Base-by-base conservation (phyloP, 37 sponge, comb jelly and placozoan genomes). In the Mnemiopsis leidyi region DNA sequence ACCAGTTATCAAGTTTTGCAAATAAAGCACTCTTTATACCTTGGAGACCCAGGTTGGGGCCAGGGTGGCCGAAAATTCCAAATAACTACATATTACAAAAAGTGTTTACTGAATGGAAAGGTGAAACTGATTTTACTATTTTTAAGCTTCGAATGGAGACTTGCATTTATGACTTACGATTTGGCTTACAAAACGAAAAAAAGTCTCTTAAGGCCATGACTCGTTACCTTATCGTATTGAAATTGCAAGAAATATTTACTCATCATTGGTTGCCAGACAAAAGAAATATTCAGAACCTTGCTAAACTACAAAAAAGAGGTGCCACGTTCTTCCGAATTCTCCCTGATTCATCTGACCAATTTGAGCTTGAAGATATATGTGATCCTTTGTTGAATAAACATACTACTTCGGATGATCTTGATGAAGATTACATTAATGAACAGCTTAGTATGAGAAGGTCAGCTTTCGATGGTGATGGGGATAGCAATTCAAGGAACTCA, bases 361-460 rank as follows among this genome's bases (percentile, higher is more conserved):
- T 33, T 32, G 18, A 13, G 16, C 32, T 21, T 69, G 24, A 2
- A 69, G 61, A 48, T 48, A 48, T 48, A 18, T n/a, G n/a, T n/a
- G n/a, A n/a, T n/a, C n/a, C n/a, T n/a, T n/a, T n/a, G n/a, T n/a
- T n/a, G n/a, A n/a, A n/a, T n/a, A n/a, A n/a, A n/a, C n/a, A n/a
- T n/a, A 13, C 5, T 13, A 48, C 13, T 13, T 18, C 13, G 5
- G 61, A 48, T 48, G 61, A 48, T 48, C 61, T 48, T 48, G 61
- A 85, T 39, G 90, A 85, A 39, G 61, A 85, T 3, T 35, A 85
- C 36, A 24, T 85, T 1, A 85, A 33, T 28, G 36, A 39, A 18
- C 36, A 77, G 32, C 21, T 77, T 9, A 32, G 32, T 31, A 28
- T 32, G 2, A 31, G 79, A 77, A 28, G 32, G 9, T 77, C 79